Conservation (phyloP, 1,140 invertebrate genomes). For the Daktulosphaira vitifoliae region DNA sequence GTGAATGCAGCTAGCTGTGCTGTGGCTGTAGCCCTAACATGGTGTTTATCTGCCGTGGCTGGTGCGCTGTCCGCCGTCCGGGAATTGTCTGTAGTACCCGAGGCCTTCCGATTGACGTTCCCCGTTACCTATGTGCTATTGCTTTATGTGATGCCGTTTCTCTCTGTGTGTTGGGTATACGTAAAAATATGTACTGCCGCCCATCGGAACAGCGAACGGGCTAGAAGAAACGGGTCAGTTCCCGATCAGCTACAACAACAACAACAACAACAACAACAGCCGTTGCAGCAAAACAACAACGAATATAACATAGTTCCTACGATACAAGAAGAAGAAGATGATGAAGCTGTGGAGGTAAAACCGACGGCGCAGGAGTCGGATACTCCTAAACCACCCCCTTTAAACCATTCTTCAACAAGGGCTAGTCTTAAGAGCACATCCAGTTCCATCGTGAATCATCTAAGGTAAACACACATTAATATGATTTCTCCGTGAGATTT, state of each 20-base stretch:
- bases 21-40: conserved; percentile 56
- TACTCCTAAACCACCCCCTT: conserved; percentile 9
- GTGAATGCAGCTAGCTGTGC: conserved; percentile 63
- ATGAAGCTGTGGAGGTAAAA: conserved; percentile 24
- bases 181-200: conserved; percentile 48
- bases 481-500: too few species aligned
- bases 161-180: conserved; percentile 49
- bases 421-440: conserved; percentile 40
- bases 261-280: background rate
- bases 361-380: background rate
- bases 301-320: conserved; percentile 40
- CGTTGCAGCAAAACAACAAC: conserved; percentile 13
- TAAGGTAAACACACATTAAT: conserved; percentile 48
- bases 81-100: conserved; percentile 7
- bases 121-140: conserved; percentile 36
- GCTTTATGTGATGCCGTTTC: conserved; percentile 46
- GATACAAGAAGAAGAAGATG: conserved; percentile 37
- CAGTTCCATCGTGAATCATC: conserved; percentile 51
- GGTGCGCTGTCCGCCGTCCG: background rate
- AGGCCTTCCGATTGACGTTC: conserved; percentile 34
- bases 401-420: conserved; percentile 35
- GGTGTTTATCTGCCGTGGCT: conserved; percentile 43
- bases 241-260: conserved; percentile 30
- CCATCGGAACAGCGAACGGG: conserved; percentile 47
- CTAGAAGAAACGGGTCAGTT: conserved; percentile 46